These are phyloP conservation scores for Drosophila asahinai DNA, from an alignment of 1,140 invertebrate species.

Conservation along the genomic window DNA sequence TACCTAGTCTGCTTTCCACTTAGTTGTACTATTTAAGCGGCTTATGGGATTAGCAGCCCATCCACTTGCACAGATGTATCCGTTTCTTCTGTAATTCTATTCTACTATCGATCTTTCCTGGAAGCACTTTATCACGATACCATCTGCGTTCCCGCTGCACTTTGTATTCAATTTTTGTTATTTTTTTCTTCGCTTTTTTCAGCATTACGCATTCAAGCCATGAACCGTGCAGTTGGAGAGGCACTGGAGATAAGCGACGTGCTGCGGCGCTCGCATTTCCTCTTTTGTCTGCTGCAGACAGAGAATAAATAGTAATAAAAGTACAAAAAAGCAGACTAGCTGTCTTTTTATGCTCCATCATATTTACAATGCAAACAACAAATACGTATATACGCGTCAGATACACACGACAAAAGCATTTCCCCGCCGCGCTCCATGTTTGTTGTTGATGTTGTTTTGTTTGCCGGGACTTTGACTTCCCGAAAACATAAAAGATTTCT, in stretches of 20 bases:
- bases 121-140: constrained; percentile 25
- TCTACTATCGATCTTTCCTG: constrained; percentile 15
- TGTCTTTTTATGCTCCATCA: constrained; percentile 51
- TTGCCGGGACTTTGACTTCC: constrained; percentile 42
- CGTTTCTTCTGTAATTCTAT: constrained; percentile 22
- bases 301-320: constrained; percentile 52
- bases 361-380: constrained; percentile 54
- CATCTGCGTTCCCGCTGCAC: constrained; percentile 9
- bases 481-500: constrained; percentile 50
- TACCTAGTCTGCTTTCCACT: neutral
- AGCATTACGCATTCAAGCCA: constrained; percentile 61
- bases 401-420: constrained; percentile 47
- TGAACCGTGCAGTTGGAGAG: constrained; percentile 56
- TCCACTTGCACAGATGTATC: constrained; percentile 16
- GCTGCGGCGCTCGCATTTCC: constrained; percentile 54
- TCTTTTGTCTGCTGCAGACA: constrained; percentile 37
- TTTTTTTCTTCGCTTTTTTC: constrained; percentile 4
- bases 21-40: neutral
- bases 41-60: neutral
- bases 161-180: constrained; percentile 24
- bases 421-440: constrained; percentile 6
- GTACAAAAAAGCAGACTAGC: constrained; percentile 51
- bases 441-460: constrained; percentile 25
- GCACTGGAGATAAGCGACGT: constrained; percentile 57
- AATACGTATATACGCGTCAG: constrained; percentile 19